Evolutionary conservation across 23 tunicate genomes (phyloP), one percentile per base, ranked within the genome.

Genomic region (Clavelina lepadiformis): DNA sequence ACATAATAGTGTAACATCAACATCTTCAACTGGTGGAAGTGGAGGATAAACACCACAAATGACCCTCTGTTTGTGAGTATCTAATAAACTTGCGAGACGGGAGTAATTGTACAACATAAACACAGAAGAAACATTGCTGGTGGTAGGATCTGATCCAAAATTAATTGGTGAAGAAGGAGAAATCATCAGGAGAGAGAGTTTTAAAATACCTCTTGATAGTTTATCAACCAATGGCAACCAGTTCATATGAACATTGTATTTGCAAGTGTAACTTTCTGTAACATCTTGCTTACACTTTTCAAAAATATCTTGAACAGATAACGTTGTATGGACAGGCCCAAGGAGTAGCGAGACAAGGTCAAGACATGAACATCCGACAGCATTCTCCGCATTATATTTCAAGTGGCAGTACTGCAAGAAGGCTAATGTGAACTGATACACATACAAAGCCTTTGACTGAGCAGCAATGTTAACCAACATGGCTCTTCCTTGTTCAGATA

Each of bases 21-120:
- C 0, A 3, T 35, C 47, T 5, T 27, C 50, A 2, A 65, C 3
- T 19, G 38, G 7, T 34, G 78, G 78, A 18, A 66, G 11, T 53
- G 66, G 56, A 28, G 82, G 65, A 54, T 76, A 76, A 35, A 24
- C 36, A 51, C 74, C 73, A 18, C 54, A 11, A 28, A 26, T 26
- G 7, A 76, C 82, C 25, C 66, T 37, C 0, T 34, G 23, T 15
- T 32, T 20, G 41, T 25, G 46, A 24, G 20, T 34, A 18, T 76
- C 44, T 54, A 76, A 19, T 54, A 76, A 7, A 35, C 51, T 76
- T 15, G 45, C 11, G 24, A 76, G 15, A 65, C 82, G 53, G 18
- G 75, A 52, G 2, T 65, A 76, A 45, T 76, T 76, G 38, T 76
- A 76, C 64, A 76, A 46, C 3, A 76, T 45, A 38, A 76, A 76